phyloP scores from a whole-genome alignment of 92 coral and sea anemone genomes.

The Porites evermanni region DNA sequence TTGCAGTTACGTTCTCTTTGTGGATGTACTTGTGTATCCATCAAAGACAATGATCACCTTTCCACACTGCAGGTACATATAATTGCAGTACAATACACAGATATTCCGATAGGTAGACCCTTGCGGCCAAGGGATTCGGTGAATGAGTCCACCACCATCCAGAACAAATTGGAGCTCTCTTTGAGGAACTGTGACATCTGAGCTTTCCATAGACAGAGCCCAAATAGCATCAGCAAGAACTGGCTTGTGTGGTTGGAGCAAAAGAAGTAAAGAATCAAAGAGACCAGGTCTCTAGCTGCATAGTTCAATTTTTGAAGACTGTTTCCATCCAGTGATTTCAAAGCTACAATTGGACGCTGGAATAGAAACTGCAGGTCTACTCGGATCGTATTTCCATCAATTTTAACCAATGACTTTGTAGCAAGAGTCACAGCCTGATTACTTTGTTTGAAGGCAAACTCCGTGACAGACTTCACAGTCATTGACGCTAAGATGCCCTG shows the following conservation, averaged over 20 bases:
- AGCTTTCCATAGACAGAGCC: conserved; percentile 10
- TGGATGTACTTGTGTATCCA: background rate
- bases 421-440: conserved; percentile 47
- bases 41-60: background rate
- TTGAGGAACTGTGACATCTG: conserved; percentile 32
- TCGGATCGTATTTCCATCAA: conserved; percentile 38
- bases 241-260: conserved; percentile 32
- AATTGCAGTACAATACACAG: background rate
- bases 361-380: conserved; percentile 50
- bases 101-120: background rate
- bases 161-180: conserved; percentile 40
- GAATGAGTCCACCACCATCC: conserved; percentile 58
- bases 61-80: conserved; percentile 2
- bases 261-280: conserved; percentile 38
- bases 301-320: conserved; percentile 43
- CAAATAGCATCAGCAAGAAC: conserved; percentile 49
- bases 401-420: conserved; percentile 36
- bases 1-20: conserved; percentile 45
- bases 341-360: conserved; percentile 37
- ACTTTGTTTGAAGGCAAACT: conserved; percentile 28
- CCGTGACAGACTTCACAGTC: conserved; percentile 27
- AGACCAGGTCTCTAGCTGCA: conserved; percentile 50
- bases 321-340: conserved; percentile 2
- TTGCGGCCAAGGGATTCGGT: conserved; percentile 39
- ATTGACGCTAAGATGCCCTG: conserved; percentile 30